Percentiles rank a stretch among this genome's conserved stretches.
Conservation (phyloP, 2,113 vertebrate genomes). For the Psittacara wagleri region DNA sequence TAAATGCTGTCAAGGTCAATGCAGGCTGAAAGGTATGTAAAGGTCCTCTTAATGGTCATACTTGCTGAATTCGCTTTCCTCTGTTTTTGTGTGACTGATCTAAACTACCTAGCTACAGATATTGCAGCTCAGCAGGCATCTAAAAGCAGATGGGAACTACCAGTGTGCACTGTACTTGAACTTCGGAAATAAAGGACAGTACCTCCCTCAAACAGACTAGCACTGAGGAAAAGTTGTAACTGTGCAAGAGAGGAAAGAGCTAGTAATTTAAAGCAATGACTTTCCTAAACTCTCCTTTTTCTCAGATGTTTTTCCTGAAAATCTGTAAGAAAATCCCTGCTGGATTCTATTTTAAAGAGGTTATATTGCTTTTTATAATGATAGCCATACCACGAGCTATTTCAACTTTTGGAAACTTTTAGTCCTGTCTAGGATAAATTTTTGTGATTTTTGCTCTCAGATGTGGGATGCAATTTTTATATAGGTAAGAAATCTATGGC, state of each 20-base stretch:
- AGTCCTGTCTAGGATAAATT: neutral
- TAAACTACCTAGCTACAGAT: neutral
- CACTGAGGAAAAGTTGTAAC: neutral
- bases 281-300: neutral
- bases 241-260: neutral
- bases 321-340: neutral
- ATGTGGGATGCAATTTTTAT: neutral
- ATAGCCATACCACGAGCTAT: neutral
- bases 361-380: neutral
- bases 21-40: neutral
- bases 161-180: neutral
- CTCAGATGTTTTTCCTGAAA: neutral
- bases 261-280: neutral
- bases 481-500: neutral
- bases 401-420: neutral
- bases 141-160: slow-evolving; percentile 9
- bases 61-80: neutral
- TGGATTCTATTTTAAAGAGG: neutral
- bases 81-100: neutral
- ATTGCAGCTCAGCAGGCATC: slow-evolving; percentile 9
- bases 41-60: neutral
- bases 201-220: neutral
- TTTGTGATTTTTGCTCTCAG: neutral
- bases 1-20: neutral
- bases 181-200: neutral